Evolutionary conservation across 2,888 invertebrate species (phyloP).

Genomic region (Brenthis daphne): DNA sequence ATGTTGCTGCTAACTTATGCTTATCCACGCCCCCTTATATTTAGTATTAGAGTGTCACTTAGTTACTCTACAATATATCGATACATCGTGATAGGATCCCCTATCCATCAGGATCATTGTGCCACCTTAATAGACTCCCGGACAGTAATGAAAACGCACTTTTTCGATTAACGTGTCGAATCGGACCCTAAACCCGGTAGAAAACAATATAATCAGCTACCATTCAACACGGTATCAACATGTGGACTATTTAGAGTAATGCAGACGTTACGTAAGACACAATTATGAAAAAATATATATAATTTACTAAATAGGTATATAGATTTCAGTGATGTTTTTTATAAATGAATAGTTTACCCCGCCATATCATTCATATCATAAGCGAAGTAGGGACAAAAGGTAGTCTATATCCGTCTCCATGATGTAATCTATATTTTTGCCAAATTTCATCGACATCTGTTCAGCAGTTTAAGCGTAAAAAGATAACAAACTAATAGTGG

Average conservation of each 20-base stretch:
- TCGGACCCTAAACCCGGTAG: conserved; percentile 64
- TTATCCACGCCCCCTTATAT: conserved; percentile 1
- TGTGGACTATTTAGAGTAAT: conserved; percentile 33
- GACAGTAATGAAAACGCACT: conserved; percentile 72
- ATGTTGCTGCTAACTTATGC: background rate
- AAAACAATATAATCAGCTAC: conserved; percentile 81
- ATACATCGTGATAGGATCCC: conserved; percentile 10
- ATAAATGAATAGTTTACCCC: too few species aligned
- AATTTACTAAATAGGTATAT: background rate
- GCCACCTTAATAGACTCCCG: conserved; percentile 61
- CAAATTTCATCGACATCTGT: background rate
- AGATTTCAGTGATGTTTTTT: too few species aligned
- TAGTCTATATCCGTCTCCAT: too few species aligned
- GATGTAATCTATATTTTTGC: too few species aligned
- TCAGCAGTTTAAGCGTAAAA: background rate
- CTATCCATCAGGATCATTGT: conserved; percentile 65
- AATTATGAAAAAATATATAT: background rate
- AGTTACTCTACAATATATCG: conserved; percentile 17
- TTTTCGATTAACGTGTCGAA: conserved; percentile 78
- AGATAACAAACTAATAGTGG: too few species aligned
- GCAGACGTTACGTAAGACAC: conserved; percentile 20
- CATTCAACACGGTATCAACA: conserved; percentile 54
- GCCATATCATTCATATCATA: too few species aligned
- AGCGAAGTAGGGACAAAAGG: background rate
- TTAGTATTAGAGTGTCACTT: conserved; percentile 1